Evolutionary conservation across 2,797 vertebrate genomes (phyloP).

Genomic region (Pipistrellus pipistrellus): DNA sequence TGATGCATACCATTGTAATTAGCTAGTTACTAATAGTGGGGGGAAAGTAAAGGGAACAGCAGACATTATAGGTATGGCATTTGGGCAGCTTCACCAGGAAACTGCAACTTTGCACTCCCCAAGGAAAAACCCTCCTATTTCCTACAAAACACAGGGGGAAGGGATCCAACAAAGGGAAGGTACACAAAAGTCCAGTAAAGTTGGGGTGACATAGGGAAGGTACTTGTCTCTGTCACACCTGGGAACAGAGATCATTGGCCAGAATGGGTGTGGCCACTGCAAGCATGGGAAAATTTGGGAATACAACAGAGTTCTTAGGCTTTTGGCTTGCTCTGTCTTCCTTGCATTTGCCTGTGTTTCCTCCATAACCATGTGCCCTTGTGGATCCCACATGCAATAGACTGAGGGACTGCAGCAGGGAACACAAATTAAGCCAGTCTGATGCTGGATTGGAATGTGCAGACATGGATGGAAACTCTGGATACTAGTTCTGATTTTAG

Average conservation of each 20-base stretch:
- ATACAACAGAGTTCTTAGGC: not conserved
- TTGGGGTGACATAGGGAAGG: not conserved
- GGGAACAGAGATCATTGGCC: not conserved
- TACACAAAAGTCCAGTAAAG: not conserved
- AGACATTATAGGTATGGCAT: not conserved
- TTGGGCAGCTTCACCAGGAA: not conserved
- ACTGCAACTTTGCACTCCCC: not conserved
- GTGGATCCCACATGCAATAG: not conserved
- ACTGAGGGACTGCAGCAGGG: not conserved
- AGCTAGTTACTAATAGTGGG: not conserved
- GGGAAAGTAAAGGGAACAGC: not conserved
- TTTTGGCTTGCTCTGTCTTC: not conserved
- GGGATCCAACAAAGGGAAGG: not conserved
- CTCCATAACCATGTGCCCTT: not conserved
- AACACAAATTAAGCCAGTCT: not conserved
- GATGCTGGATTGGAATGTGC: not conserved
- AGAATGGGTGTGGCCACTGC: not conserved
- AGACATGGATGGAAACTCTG: not conserved
- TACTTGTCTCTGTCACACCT: not conserved
- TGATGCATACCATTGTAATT: not conserved
- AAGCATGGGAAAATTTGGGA: not conserved
- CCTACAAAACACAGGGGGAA: not conserved
- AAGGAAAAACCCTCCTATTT: not conserved
- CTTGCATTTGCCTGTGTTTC: not conserved
- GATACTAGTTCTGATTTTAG: not conserved